These are phyloP conservation scores for Columba guinea DNA, from an alignment of 2,797 vertebrate species.

Conservation along the genomic window DNA sequence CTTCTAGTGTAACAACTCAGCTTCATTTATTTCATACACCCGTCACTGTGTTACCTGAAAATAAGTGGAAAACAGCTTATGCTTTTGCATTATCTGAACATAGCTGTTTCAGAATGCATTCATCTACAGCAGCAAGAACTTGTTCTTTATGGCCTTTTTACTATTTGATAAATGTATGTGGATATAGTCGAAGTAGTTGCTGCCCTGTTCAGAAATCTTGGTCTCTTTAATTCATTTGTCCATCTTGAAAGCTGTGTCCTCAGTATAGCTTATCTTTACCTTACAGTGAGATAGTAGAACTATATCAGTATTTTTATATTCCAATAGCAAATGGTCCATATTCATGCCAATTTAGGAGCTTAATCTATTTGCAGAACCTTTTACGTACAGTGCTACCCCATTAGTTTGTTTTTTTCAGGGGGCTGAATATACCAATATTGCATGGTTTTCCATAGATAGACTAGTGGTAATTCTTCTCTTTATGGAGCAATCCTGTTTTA, in stretches of 20 bases:
- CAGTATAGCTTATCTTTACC: neutral
- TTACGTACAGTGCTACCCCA: neutral
- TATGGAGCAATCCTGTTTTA: neutral
- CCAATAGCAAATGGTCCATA: neutral
- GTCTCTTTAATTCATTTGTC: neutral
- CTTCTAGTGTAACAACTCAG: neutral
- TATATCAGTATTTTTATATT: neutral
- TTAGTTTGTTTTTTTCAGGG: neutral
- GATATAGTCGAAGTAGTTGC: neutral
- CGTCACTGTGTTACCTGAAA: constrained; percentile 2
- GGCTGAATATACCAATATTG: neutral
- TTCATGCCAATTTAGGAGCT: neutral
- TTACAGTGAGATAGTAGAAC: neutral
- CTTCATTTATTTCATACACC: constrained; percentile 13
- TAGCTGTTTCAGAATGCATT: neutral
- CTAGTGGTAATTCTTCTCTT: neutral
- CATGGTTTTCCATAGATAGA: neutral
- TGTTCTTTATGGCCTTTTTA: neutral
- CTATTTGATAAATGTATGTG: neutral
- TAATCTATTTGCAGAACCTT: neutral
- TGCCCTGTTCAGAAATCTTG: neutral
- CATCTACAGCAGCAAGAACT: neutral
- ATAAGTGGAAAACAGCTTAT: neutral
- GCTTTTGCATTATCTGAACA: neutral
- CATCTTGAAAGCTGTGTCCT: neutral